phyloP scores from a whole-genome alignment of 2,113 vertebrate species.

The Cariama cristata region DNA sequence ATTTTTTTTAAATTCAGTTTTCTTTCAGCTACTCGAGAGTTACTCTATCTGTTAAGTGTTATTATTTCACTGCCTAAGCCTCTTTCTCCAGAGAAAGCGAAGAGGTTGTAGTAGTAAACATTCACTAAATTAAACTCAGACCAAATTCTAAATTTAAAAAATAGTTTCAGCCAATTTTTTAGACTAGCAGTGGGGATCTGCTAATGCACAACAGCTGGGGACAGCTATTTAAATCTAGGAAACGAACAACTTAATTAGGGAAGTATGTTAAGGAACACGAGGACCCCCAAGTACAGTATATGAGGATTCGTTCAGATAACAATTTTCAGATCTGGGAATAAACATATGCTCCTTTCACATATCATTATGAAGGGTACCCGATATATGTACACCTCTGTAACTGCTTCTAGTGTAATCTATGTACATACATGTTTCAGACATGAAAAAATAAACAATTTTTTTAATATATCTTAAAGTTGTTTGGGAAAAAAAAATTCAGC shows the following conservation, averaged over 20 bases:
- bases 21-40: neutral
- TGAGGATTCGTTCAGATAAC: neutral
- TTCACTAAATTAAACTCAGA: conserved; percentile 48
- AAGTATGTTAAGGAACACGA: neutral
- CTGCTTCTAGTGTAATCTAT: neutral
- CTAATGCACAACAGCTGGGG: conserved; percentile 30
- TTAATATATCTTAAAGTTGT: neutral
- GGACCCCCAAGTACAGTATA: neutral
- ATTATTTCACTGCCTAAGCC: neutral
- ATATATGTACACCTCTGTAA: neutral
- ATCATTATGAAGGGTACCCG: neutral
- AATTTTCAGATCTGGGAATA: neutral
- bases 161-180: neutral
- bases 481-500: neutral
- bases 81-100: neutral
- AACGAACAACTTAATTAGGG: conserved; percentile 9
- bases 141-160: conserved; percentile 51
- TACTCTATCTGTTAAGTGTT: neutral
- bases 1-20: neutral
- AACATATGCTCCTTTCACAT: neutral
- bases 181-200: neutral
- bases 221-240: conserved; percentile 31
- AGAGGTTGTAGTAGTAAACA: conserved; percentile 32
- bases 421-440: neutral
- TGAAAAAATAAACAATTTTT: neutral